A percentile compares a stretch with the other conserved stretches of the same genome.
Conservation (phyloP, 2,888 invertebrate species). For the Periphyllus acericola region DNA sequence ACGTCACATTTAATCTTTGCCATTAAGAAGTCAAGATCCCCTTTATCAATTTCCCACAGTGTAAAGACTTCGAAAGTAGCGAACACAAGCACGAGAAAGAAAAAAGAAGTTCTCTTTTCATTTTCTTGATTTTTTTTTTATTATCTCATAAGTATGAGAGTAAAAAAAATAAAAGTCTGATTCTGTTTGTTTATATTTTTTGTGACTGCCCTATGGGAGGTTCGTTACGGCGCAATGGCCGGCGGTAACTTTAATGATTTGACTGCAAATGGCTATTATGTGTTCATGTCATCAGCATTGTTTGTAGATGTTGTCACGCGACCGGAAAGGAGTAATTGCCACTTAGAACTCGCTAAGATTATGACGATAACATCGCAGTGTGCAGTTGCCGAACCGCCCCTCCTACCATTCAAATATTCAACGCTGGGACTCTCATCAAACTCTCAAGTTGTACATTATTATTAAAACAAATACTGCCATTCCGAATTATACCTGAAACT, state of each 20-base stretch:
- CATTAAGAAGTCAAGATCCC: neutral
- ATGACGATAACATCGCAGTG: constrained; percentile 47
- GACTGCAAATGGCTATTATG: constrained; percentile 45
- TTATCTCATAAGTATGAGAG: neutral
- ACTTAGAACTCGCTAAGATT: constrained; percentile 55
- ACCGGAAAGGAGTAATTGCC: constrained; percentile 43
- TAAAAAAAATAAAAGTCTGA: neutral
- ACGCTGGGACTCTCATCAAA: constrained; percentile 32
- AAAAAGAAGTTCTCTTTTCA: neutral
- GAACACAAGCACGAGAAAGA: neutral
- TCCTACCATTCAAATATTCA: constrained; percentile 36
- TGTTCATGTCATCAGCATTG: constrained; percentile 37
- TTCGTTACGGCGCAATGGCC: neutral
- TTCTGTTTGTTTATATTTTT: neutral
- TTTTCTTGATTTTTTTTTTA: neutral
- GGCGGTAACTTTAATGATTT: constrained; percentile 20
- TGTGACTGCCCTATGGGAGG: neutral
- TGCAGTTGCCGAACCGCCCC: neutral
- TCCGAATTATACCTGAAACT: neutral
- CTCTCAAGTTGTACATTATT: constrained; percentile 29
- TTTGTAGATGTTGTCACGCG: constrained; percentile 49
- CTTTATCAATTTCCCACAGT: neutral
- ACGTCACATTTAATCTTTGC: constrained; percentile 3
- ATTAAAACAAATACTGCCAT: constrained; percentile 43
- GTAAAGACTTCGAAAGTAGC: neutral